Evolutionary conservation across 2,797 vertebrate species (phyloP).

Genomic region (Anisognathus igniventris): DNA sequence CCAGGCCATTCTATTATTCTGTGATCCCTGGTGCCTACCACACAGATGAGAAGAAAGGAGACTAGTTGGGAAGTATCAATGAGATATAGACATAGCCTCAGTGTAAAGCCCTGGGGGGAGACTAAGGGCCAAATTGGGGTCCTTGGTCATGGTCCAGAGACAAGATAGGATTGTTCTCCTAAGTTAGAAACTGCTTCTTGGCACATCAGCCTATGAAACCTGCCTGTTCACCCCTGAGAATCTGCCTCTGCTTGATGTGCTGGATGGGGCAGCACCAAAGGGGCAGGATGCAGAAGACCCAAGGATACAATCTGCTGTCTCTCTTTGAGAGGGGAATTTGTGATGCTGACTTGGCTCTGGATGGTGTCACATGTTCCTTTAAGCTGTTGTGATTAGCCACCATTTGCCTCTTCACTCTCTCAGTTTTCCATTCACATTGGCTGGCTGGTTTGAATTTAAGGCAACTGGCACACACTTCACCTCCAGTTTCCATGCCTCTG

Average conservation of each 20-base stretch:
- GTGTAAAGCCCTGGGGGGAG: not conserved
- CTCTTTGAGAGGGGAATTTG: not conserved
- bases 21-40: not conserved
- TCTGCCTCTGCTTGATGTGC: not conserved
- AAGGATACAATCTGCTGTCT: not conserved
- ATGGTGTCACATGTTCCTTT: not conserved
- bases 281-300: not conserved
- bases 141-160: not conserved
- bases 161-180: not conserved
- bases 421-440: not conserved
- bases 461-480: not conserved
- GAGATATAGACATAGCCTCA: no score
- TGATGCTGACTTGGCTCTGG: not conserved
- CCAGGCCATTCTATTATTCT: not conserved
- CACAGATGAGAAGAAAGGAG: not conserved
- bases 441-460: not conserved
- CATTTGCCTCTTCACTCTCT: not conserved
- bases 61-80: not conserved
- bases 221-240: not conserved
- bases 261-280: not conserved
- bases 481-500: not conserved
- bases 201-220: not conserved
- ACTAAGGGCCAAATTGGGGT: not conserved
- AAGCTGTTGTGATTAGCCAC: not conserved
- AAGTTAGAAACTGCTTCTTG: not conserved